Percentiles rank a stretch among this genome's conserved stretches.
Conservation (phyloP, 2,113 vertebrate species). For the Amphiprion ocellaris region DNA sequence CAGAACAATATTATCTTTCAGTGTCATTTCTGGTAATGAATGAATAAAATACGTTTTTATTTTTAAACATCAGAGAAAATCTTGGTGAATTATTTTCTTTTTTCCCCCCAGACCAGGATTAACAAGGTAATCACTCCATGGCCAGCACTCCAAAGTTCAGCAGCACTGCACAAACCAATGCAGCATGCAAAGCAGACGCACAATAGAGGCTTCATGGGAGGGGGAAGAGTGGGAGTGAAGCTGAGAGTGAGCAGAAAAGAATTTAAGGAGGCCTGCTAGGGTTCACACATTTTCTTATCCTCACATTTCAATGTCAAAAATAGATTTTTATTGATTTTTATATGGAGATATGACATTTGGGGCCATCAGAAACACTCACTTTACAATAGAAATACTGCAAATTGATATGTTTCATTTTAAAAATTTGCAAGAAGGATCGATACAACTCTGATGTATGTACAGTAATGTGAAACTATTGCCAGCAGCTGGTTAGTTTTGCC, state of each 20-base stretch:
- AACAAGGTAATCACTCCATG: background rate
- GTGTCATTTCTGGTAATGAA: background rate
- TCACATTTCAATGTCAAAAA: background rate
- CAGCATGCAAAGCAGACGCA: conserved; percentile 58
- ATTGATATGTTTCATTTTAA: no score
- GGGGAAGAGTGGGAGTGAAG: conserved; percentile 11
- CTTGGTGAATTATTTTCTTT: background rate
- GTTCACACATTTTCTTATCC: background rate
- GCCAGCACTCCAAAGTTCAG: conserved; percentile 17
- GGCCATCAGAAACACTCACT: no score
- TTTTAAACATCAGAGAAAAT: background rate
- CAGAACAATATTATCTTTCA: background rate
- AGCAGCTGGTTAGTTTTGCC: background rate
- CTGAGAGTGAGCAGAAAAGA: conserved; percentile 2
- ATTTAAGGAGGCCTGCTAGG: conserved; percentile 65
- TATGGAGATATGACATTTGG: no score
- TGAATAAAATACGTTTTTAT: background rate
- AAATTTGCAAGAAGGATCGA: no score
- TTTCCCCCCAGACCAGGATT: background rate
- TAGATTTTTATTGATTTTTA: no score
- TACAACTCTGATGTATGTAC: background rate
- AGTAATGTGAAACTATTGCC: no score
- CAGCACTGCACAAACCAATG: conserved; percentile 45
- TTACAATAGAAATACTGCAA: no score
- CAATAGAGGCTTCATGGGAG: conserved; percentile 44